Evolutionary conservation across 2,113 vertebrate species (phyloP).

Genomic region (Pristiophorus japonicus): DNA sequence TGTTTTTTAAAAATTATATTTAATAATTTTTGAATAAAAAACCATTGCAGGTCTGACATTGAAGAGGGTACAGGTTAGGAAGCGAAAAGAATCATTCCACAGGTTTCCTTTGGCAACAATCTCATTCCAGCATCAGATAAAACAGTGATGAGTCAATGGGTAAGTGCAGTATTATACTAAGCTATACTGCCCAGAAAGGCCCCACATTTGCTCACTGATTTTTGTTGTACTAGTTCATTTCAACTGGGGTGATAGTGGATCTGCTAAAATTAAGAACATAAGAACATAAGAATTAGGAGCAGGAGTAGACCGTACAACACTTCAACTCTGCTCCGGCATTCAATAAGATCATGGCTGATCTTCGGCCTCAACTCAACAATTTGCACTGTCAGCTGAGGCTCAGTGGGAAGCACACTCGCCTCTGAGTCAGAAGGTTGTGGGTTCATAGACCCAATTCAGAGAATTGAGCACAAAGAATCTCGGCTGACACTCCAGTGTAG

Average conservation of each 20-base stretch:
- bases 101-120: not conserved
- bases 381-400: too few species aligned
- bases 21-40: not conserved
- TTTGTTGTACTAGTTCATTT: not conserved
- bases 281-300: too few species aligned
- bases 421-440: too few species aligned
- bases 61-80: not conserved
- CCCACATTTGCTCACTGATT: not conserved
- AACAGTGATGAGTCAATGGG: not conserved
- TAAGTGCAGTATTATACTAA: not conserved
- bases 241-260: not conserved
- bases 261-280: not conserved
- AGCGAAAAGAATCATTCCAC: not conserved
- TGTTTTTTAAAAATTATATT: not conserved
- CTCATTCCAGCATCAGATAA: not conserved
- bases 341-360: too few species aligned
- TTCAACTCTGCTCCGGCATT: too few species aligned
- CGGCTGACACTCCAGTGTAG: too few species aligned
- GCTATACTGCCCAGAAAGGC: not conserved
- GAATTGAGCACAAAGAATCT: too few species aligned
- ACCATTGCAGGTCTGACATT: not conserved
- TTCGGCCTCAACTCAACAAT: too few species aligned
- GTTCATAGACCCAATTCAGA: too few species aligned
- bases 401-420: too few species aligned
- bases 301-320: too few species aligned